These are phyloP conservation scores for Brienomyrus longianalis DNA, from an alignment of 2,113 vertebrate genomes.

Conservation along the genomic window DNA sequence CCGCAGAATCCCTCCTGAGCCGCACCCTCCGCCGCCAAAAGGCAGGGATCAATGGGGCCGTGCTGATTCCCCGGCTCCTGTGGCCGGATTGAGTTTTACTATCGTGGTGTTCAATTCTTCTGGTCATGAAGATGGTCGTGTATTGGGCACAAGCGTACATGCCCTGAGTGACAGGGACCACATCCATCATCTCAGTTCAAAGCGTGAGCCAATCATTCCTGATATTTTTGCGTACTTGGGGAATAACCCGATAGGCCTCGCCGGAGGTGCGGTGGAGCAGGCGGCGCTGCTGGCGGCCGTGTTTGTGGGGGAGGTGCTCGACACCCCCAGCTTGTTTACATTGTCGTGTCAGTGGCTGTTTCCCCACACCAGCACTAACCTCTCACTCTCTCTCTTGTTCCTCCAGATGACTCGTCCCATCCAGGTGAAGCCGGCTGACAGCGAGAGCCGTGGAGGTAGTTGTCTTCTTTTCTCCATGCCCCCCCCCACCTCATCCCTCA, in stretches of 20 bases:
- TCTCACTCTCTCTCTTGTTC: slow-evolving; percentile 38
- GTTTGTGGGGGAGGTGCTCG: slow-evolving; percentile 27
- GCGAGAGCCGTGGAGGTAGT: slow-evolving; percentile 98
- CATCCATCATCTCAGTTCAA: slow-evolving; percentile 17
- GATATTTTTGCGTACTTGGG: slow-evolving; percentile 25
- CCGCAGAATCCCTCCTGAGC: slow-evolving; percentile 62
- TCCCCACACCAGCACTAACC: slow-evolving; percentile 38
- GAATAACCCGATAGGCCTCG: slow-evolving; percentile 20
- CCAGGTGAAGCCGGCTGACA: slow-evolving; percentile 99
- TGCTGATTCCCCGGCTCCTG: slow-evolving; percentile 61
- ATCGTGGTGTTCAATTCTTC: slow-evolving; percentile 49
- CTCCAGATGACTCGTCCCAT: slow-evolving; percentile 96
- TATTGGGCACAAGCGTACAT: slow-evolving; percentile 19
- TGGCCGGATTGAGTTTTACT: slow-evolving; percentile 63
- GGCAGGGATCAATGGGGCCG: slow-evolving; percentile 62
- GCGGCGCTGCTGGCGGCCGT: slow-evolving; percentile 23
- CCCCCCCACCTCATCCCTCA: slow-evolving; percentile 14
- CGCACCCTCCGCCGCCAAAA: slow-evolving; percentile 57
- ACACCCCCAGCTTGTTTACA: slow-evolving; percentile 29
- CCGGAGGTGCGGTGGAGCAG: not conserved
- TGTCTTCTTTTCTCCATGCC: slow-evolving; percentile 65
- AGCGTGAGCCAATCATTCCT: slow-evolving; percentile 20
- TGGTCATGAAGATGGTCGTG: slow-evolving; percentile 14
- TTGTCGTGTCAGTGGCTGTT: slow-evolving; percentile 25
- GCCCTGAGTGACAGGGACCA: not conserved